Conservation (phyloP, 1,140 invertebrate species). For the Zaprionus inermis region DNA sequence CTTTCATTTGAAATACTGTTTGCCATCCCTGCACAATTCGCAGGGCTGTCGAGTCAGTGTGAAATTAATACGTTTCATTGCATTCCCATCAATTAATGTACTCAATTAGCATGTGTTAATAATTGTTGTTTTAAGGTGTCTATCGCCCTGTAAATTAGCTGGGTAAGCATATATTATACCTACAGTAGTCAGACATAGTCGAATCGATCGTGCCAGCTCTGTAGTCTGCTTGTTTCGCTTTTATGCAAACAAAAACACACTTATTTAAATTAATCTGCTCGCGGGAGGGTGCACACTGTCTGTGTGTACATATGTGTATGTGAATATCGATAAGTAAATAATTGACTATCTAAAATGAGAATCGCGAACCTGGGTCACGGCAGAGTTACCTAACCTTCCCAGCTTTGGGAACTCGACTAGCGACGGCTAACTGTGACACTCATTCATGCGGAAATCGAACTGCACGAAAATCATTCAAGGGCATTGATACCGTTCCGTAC, state of each 20-base stretch:
- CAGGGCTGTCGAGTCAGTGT: background rate
- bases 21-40: background rate
- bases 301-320: background rate
- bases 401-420: conserved; percentile 31
- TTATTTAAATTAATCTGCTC: conserved; percentile 1
- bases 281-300: background rate
- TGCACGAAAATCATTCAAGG: conserved; percentile 37
- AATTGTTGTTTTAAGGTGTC: background rate
- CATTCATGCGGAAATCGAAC: conserved; percentile 69
- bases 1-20: background rate
- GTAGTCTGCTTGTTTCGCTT: conserved; percentile 1
- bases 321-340: conserved; percentile 4
- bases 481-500: conserved; percentile 37
- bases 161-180: background rate
- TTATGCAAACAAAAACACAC: conserved; percentile 2
- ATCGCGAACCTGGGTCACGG: conserved; percentile 45
- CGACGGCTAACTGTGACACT: conserved; percentile 59
- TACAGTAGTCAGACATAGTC: background rate
- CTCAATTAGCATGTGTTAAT: background rate
- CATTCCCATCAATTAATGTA: background rate
- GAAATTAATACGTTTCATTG: background rate
- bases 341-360: conserved; percentile 12
- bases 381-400: conserved; percentile 27
- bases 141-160: background rate
- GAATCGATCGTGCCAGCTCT: background rate